Evolutionary conservation across 2,797 vertebrate species (phyloP).

Genomic region (Arrhamphus sclerolepis): DNA sequence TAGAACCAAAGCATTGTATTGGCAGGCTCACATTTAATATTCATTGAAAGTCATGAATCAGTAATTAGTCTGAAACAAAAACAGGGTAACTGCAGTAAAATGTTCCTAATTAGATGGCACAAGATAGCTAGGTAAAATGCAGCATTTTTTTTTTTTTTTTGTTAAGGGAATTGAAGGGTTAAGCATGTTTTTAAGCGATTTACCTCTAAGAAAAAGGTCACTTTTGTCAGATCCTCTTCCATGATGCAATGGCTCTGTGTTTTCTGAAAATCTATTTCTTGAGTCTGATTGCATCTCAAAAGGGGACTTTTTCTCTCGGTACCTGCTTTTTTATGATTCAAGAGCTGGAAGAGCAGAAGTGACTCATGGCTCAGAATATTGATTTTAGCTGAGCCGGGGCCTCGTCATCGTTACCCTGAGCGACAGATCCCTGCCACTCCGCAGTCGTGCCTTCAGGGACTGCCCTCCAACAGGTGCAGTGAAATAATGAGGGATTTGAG

Average conservation of each 20-base stretch:
- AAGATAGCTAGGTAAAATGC: conserved; percentile 27
- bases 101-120: conserved; percentile 49
- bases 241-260: conserved; percentile 36
- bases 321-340: conserved; percentile 47
- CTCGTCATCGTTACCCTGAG: conserved; percentile 64
- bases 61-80: conserved; percentile 27
- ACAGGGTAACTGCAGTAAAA: conserved; percentile 30
- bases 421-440: conserved; percentile 41
- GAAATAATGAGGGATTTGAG: conserved; percentile 68
- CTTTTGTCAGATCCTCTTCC: conserved; percentile 28
- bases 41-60: conserved; percentile 45
- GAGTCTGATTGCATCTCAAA: conserved; percentile 23
- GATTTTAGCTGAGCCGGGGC: conserved; percentile 60
- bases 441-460: conserved; percentile 37
- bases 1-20: conserved; percentile 18
- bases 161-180: conserved; percentile 10
- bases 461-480: conserved; percentile 49
- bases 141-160: too few species aligned
- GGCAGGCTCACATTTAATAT: conserved; percentile 54
- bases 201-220: conserved; percentile 26
- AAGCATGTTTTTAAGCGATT: conserved; percentile 12
- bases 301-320: conserved; percentile 28
- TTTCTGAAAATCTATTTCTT: conserved; percentile 30
- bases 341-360: conserved; percentile 38
- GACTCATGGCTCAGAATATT: conserved; percentile 72